These are phyloP conservation scores for Leptarthrus brevirostris DNA, from an alignment of 2,888 invertebrate species.

Conservation along the genomic window DNA sequence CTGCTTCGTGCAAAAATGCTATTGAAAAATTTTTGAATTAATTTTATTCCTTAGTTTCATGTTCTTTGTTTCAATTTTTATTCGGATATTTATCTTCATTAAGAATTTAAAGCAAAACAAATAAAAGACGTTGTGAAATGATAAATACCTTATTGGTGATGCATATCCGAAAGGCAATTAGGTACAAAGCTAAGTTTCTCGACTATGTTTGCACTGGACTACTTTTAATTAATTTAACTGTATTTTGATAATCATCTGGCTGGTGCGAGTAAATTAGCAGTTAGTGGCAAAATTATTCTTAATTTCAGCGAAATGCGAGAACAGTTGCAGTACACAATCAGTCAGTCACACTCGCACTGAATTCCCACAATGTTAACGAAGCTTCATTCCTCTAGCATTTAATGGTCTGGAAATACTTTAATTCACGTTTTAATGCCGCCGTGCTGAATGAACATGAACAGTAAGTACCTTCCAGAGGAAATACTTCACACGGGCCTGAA, in stretches of 20 bases:
- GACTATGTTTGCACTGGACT: not conserved
- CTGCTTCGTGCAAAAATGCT: too few relatives aligned
- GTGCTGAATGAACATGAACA: not conserved
- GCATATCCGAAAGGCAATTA: slow-evolving; percentile 10
- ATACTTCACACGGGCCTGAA: too few relatives aligned
- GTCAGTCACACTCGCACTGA: not conserved
- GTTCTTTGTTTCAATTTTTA: too few relatives aligned
- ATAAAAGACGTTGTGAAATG: not conserved
- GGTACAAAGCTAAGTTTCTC: too few relatives aligned
- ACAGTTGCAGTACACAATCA: not conserved
- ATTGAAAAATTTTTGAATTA: too few relatives aligned
- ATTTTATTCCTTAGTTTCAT: too few relatives aligned
- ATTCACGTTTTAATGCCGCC: slow-evolving; percentile 4
- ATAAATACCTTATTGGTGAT: not conserved
- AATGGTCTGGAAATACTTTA: slow-evolving; percentile 35
- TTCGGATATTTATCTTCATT: too few relatives aligned
- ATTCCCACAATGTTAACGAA: not conserved
- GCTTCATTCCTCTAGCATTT: not conserved
- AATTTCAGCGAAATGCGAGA: slow-evolving; percentile 1
- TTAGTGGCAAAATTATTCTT: slow-evolving; percentile 8
- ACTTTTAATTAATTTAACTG: slow-evolving; percentile 30
- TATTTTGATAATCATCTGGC: slow-evolving; percentile 26
- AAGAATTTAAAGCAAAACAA: too few relatives aligned
- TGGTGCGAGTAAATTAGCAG: not conserved
- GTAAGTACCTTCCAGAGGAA: not conserved